Evolutionary conservation across 2,888 invertebrate genomes (phyloP).

Genomic region (Synergus japonicus): DNA sequence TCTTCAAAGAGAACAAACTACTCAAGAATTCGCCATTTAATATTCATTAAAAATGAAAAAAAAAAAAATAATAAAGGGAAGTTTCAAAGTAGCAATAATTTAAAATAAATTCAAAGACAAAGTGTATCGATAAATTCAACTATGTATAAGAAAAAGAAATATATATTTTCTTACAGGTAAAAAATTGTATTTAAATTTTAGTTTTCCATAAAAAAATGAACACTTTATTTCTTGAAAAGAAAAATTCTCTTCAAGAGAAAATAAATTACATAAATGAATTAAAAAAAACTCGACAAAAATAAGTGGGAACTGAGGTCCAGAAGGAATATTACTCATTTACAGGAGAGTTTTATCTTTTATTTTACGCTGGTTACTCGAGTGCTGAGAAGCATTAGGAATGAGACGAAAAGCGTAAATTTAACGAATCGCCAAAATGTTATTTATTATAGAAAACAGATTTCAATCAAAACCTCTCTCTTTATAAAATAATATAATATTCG

Average conservation of each 20-base stretch:
- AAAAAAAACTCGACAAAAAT: neutral
- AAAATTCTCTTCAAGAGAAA: neutral
- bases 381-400: neutral
- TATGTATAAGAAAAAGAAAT: neutral
- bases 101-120: neutral
- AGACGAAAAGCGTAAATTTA: slow-evolving; percentile 4
- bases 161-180: neutral
- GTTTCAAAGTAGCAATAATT: neutral
- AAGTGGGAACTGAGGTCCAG: neutral
- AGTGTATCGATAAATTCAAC: neutral
- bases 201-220: neutral
- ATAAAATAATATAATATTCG: no score
- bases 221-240: neutral
- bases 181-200: neutral
- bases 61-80: neutral
- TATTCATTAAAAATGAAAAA: neutral
- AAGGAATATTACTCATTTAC: neutral
- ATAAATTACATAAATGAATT: neutral
- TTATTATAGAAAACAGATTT: neutral
- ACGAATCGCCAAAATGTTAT: slow-evolving; percentile 27
- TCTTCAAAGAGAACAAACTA: neutral
- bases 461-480: neutral
- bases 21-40: neutral
- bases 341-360: slow-evolving; percentile 20
- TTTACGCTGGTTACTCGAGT: neutral